Evolutionary conservation across 2,113 vertebrate species (phyloP).

Genomic region (Marmota monax): DNA sequence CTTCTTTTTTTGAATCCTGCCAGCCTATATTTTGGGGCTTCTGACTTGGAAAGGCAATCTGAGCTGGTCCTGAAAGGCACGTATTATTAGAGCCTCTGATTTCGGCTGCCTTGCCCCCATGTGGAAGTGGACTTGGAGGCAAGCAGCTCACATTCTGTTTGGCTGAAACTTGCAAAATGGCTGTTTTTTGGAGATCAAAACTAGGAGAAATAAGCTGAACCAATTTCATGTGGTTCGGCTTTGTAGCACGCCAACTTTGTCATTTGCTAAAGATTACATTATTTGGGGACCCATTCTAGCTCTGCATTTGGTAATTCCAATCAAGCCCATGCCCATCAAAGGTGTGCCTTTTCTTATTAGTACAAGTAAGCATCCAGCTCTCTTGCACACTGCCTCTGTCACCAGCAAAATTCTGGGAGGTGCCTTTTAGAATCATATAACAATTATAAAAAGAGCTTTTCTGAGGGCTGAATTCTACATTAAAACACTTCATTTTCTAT

Average conservation of each 20-base stretch:
- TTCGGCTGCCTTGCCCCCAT: background rate
- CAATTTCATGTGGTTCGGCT: background rate
- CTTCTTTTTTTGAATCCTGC: background rate
- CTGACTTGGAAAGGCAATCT: background rate
- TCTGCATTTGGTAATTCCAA: background rate
- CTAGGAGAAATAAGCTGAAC: background rate
- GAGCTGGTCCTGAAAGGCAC: background rate
- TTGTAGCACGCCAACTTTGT: background rate
- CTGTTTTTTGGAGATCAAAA: background rate
- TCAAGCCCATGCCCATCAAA: background rate
- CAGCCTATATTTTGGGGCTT: background rate
- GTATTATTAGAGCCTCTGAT: background rate
- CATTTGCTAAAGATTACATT: background rate
- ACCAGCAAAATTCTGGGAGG: background rate
- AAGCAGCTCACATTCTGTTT: background rate
- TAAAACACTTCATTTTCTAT: background rate
- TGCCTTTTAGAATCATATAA: background rate
- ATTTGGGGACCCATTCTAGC: background rate
- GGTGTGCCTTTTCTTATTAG: background rate
- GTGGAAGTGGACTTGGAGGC: rapidly evolving
- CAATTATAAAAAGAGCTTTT: background rate
- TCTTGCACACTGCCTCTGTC: background rate
- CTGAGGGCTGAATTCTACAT: background rate
- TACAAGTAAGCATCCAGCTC: background rate
- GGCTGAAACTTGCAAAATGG: background rate